These are phyloP conservation scores for Leptinotarsa juncta DNA, from an alignment of 2,888 invertebrate species.

Conservation along the genomic window DNA sequence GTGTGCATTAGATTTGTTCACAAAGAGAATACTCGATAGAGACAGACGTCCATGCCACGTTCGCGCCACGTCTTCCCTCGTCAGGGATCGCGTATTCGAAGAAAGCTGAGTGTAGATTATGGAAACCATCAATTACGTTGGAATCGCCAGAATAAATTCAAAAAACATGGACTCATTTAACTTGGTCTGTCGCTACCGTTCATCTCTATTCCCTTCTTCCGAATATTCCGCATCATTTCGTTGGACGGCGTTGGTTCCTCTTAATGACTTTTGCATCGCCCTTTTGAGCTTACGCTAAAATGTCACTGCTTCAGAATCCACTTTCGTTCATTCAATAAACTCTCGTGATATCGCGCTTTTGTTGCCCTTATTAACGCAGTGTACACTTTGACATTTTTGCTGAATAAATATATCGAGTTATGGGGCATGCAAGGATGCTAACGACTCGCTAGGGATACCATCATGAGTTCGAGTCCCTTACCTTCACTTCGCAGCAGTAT, in stretches of 20 bases:
- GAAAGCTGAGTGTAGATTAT: too few species aligned
- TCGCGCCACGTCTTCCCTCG: too few species aligned
- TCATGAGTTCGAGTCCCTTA: not conserved
- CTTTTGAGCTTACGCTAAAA: conserved; percentile 6
- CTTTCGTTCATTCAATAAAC: conserved; percentile 13
- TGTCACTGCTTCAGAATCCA: conserved; percentile 16
- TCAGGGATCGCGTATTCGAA: too few species aligned
- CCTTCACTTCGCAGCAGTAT: not conserved
- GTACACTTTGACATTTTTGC: conserved; percentile 19
- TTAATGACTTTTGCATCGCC: conserved; percentile 17
- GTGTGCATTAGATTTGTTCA: too few species aligned
- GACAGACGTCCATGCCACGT: too few species aligned
- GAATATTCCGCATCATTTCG: conserved; percentile 16
- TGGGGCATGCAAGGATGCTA: not conserved
- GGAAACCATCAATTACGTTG: not conserved
- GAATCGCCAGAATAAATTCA: not conserved
- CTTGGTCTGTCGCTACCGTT: not conserved
- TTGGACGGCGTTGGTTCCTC: not conserved
- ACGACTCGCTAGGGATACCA: not conserved
- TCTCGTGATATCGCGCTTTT: conserved; percentile 11
- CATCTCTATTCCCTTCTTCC: not conserved
- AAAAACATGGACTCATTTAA: not conserved
- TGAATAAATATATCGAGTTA: conserved; percentile 12
- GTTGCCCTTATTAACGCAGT: conserved; percentile 11
- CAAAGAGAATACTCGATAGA: too few species aligned